Evolutionary conservation across 35 echinoderm and acorn worm genomes (phyloP).

Genomic region (Eucidaris tribuloides): DNA sequence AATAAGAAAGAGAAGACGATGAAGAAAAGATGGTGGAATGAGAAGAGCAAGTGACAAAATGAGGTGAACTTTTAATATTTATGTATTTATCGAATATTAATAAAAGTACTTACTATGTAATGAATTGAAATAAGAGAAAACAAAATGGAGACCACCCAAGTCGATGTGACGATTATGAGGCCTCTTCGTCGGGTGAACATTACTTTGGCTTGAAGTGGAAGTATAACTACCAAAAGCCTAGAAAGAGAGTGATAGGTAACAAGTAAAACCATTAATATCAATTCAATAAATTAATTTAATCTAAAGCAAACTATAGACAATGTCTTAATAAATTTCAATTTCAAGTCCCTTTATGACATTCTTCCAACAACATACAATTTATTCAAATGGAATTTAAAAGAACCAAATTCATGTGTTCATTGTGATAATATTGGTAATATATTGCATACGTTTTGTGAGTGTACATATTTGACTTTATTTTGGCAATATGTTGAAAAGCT

Average conservation of each 20-base stretch:
- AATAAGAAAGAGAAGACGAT: no score
- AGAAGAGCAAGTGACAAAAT: no score
- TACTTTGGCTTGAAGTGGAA: conserved; percentile 16
- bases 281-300: not conserved
- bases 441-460: no score
- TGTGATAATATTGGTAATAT: no score
- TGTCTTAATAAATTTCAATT: not conserved
- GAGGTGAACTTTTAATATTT: no score
- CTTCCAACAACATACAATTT: not conserved
- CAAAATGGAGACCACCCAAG: not conserved
- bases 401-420: not conserved
- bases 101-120: not conserved
- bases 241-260: no score
- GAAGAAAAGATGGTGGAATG: no score
- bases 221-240: not conserved
- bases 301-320: not conserved
- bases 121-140: not conserved
- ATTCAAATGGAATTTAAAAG: not conserved
- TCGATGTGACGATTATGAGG: not conserved
- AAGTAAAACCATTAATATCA: not conserved
- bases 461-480: no score
- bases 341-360: no score
- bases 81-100: no score
- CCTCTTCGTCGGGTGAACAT: not conserved
- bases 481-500: not conserved